These are phyloP conservation scores for Elgaria multicarinata DNA, from an alignment of 2,113 vertebrate species.

Conservation along the genomic window DNA sequence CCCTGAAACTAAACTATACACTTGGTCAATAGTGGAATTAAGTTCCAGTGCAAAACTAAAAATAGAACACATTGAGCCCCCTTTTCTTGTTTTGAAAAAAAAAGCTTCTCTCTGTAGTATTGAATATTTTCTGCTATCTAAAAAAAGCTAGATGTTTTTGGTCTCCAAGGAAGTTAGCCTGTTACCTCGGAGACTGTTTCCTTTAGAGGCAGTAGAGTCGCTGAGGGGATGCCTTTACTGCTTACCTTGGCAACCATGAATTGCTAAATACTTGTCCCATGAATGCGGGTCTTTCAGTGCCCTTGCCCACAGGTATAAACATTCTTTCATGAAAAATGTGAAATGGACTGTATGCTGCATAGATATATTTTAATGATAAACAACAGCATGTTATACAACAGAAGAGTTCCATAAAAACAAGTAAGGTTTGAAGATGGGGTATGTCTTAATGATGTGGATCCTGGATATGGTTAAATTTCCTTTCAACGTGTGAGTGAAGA, in stretches of 20 bases:
- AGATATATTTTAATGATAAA: conserved; percentile 72
- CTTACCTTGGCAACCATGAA: conserved; percentile 83
- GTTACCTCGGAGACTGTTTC: conserved; percentile 79
- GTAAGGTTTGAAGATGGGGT: conserved; percentile 69
- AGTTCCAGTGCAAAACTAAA: conserved; percentile 58
- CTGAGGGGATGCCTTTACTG: conserved; percentile 82
- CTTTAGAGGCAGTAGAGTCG: conserved; percentile 74
- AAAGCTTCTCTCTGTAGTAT: conserved; percentile 70
- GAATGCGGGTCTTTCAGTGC: conserved; percentile 84
- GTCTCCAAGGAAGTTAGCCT: conserved; percentile 76
- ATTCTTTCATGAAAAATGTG: conserved; percentile 76
- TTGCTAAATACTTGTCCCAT: conserved; percentile 76
- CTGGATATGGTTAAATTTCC: conserved; percentile 67
- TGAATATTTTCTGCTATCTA: conserved; percentile 68
- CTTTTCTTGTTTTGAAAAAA: conserved; percentile 51
- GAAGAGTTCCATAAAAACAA: conserved; percentile 63
- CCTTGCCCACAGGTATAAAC: conserved; percentile 81
- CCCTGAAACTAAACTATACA: conserved; percentile 68
- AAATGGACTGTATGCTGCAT: conserved; percentile 75
- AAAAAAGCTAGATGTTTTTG: conserved; percentile 74
- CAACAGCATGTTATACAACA: conserved; percentile 78
- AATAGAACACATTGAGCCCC: conserved; percentile 65
- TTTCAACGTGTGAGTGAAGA: conserved; percentile 48
- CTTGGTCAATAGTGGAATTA: conserved; percentile 67
- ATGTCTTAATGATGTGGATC: conserved; percentile 71